Evolutionary conservation across 1,140 invertebrate genomes (phyloP).

Genomic region (Magallana ariakensis): DNA sequence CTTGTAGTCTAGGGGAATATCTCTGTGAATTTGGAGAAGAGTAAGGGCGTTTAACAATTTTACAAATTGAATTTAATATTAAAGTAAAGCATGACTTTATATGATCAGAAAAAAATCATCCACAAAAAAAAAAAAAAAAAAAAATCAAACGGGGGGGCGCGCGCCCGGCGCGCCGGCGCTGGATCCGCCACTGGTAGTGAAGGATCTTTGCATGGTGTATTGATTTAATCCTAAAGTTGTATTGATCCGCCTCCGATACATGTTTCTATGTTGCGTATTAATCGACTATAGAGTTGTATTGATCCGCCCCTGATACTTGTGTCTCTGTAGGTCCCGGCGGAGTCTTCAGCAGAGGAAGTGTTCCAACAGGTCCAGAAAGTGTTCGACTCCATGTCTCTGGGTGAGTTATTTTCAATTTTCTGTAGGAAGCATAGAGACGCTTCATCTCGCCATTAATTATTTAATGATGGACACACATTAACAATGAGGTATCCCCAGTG

Average conservation of each 20-base stretch:
- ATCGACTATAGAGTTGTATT: neutral
- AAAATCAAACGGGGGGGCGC: no score
- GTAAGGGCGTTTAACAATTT: no score
- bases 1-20: no score
- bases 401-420: neutral
- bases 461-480: neutral
- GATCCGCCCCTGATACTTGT: neutral
- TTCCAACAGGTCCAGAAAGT: conserved; percentile 86
- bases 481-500: neutral
- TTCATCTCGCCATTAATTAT: no score
- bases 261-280: no score
- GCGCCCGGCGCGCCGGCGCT: no score
- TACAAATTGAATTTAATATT: no score
- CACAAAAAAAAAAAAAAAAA: no score
- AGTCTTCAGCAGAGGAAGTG: conserved; percentile 87
- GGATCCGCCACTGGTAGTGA: no score
- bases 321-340: conserved; percentile 87
- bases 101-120: no score
- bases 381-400: conserved; percentile 73
- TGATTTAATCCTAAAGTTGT: neutral
- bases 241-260: neutral
- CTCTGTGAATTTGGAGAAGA: no score
- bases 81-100: no score
- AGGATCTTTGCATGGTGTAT: neutral
- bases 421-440: neutral